Conservation (phyloP, 2,797 vertebrate genomes). For the Sebastes hubbsi region DNA sequence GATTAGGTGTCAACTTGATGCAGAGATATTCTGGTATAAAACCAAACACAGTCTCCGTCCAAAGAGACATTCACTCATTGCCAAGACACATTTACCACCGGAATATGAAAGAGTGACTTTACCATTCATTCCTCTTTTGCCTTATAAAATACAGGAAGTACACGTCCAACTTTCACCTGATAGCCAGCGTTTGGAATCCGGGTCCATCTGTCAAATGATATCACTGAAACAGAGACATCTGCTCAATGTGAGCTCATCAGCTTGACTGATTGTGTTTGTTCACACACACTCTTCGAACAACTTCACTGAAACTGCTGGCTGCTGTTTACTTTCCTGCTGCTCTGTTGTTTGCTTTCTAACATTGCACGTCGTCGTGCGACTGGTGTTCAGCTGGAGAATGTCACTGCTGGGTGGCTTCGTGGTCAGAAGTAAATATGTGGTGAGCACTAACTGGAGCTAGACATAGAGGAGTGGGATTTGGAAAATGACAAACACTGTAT, state of each 20-base stretch:
- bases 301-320: conserved; percentile 8
- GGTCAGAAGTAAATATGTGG: conserved; percentile 3
- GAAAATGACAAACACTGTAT: neutral
- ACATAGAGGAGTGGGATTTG: neutral
- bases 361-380: neutral
- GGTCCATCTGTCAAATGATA: neutral
- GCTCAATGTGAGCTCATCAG: conserved; percentile 10
- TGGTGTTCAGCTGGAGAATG: conserved; percentile 6
- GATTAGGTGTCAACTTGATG: neutral
- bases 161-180: neutral
- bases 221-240: conserved; percentile 3
- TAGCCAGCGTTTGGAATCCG: neutral
- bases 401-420: neutral
- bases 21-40: neutral
- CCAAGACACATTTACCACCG: neutral
- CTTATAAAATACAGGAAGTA: neutral
- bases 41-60: neutral
- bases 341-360: conserved; percentile 15
- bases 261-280: conserved; percentile 23
- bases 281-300: conserved; percentile 1
- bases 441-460: neutral
- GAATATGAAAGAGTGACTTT: neutral
- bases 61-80: neutral
- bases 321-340: conserved; percentile 21
- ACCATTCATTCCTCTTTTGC: neutral